These are phyloP conservation scores for Beris morrisii DNA, from an alignment of 2,888 invertebrate genomes.

Conservation along the genomic window DNA sequence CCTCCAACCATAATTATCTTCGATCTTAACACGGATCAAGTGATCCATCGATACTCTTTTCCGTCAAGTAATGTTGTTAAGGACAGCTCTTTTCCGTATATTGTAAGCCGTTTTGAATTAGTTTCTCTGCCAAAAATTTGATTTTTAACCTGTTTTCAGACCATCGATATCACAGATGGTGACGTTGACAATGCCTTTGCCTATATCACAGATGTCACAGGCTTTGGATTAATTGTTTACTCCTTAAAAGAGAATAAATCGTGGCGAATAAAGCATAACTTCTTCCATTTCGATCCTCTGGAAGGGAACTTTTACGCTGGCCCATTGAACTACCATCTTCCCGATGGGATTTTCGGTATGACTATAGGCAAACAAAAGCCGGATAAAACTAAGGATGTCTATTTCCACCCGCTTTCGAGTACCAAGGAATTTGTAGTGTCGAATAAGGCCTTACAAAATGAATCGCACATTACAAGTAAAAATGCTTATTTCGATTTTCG, in stretches of 20 bases:
- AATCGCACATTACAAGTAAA: slow-evolving; percentile 65
- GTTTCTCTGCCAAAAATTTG: slow-evolving; percentile 5
- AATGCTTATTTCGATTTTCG: slow-evolving; percentile 72
- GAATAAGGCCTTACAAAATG: slow-evolving; percentile 73
- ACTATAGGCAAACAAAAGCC: slow-evolving; percentile 65
- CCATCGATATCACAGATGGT: slow-evolving; percentile 64
- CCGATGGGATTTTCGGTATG: slow-evolving; percentile 77
- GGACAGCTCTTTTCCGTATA: slow-evolving; percentile 78
- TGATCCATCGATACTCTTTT: slow-evolving; percentile 69
- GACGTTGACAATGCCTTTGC: slow-evolving; percentile 75
- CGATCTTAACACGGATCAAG: slow-evolving; percentile 73
- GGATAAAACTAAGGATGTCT: slow-evolving; percentile 67
- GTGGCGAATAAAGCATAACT: slow-evolving; percentile 79
- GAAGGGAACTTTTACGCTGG: slow-evolving; percentile 75
- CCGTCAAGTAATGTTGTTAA: slow-evolving; percentile 69
- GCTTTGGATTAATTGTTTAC: slow-evolving; percentile 76
- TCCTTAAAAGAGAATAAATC: slow-evolving; percentile 72
- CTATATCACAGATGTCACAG: slow-evolving; percentile 76
- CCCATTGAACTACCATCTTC: slow-evolving; percentile 83
- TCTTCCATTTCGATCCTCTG: slow-evolving; percentile 81
- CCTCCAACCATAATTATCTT: slow-evolving; percentile 70
- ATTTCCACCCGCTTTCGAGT: slow-evolving; percentile 81
- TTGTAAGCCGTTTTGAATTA: slow-evolving; percentile 60
- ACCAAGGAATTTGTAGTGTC: slow-evolving; percentile 79
- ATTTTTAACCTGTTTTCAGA: slow-evolving; percentile 52